Percentiles rank a stretch among this genome's conserved stretches.
Evolutionary conservation across 1,140 invertebrate species (phyloP).

Genomic region (Ips typographus): DNA sequence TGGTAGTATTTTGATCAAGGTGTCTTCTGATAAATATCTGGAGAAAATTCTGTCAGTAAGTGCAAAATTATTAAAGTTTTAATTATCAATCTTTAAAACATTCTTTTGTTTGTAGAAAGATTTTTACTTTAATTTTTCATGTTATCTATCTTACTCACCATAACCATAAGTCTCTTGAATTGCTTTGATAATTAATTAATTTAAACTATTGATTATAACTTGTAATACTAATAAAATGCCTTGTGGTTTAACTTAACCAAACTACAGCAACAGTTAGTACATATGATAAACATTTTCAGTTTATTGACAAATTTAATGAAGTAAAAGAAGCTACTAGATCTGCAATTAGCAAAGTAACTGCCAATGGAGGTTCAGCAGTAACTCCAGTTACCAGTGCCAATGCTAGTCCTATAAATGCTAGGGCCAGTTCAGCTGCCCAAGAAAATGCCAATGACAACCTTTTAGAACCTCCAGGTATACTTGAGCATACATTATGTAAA

Average conservation of each 20-base stretch:
- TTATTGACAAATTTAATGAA: conserved; percentile 98
- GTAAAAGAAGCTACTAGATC: conserved; percentile 91
- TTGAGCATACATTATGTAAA: background rate
- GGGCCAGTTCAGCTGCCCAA: conserved; percentile 59
- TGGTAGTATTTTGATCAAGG: too few species aligned
- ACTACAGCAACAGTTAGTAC: background rate
- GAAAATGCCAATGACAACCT: conserved; percentile 48
- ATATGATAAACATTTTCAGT: conserved; percentile 60
- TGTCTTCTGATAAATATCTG: too few species aligned
- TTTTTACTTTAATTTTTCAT: too few species aligned
- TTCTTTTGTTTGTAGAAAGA: too few species aligned
- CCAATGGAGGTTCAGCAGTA: conserved; percentile 73
- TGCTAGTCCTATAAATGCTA: conserved; percentile 76
- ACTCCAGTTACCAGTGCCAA: conserved; percentile 83
- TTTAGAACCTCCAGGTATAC: conserved; percentile 56
- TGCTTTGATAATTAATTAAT: too few species aligned
- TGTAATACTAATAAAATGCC: background rate
- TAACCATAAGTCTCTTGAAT: too few species aligned
- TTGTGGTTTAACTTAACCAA: background rate
- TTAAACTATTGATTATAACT: background rate
- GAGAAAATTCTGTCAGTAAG: too few species aligned
- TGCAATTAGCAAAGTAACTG: conserved; percentile 65
- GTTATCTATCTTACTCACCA: too few species aligned
- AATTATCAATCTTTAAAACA: too few species aligned
- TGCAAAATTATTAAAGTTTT: too few species aligned